Evolutionary conservation across 2,113 vertebrate species (phyloP), one percentile per base, ranked within the genome.

Genomic region (Ramphastos sulfuratus): DNA sequence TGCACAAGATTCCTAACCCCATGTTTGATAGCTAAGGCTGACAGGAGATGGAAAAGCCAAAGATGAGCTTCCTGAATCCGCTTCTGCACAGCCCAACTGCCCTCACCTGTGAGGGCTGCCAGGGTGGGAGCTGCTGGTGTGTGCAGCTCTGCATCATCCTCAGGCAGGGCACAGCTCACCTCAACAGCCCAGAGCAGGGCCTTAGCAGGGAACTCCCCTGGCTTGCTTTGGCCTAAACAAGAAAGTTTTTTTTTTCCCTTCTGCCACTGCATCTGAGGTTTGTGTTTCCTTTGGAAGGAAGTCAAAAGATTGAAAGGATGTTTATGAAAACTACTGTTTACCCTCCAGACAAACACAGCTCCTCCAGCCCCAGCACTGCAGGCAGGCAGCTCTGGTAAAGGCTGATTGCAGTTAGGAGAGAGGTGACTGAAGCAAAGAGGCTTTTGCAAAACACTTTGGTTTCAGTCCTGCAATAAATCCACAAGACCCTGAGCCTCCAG

Each of bases 221-320:
- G 14, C 12, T 50, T 69, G 54, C 35, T 78, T 11, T 18, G 14
- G 65, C 56, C 87, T 37, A 7, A 82, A 50, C 9, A 81, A 58
- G 12, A 55, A 11, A 4, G 3, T n/a, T 23, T 72, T 35, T 61
- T 37, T 30, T 23, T 33, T 35, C 14, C 0, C 9, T 80, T 63
- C 74, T 82, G 17, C 37, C 21, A 28, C 46, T 37, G 67, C 52
- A 37, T 69, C 59, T 67, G 52, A 82, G 73, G 75, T 39, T 85
- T 74, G 31, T 12, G 13, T 55, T 88, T 91, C 85, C 80, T 78
- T 69, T 66, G 73, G 70, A 91, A 90, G 89, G 89, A 91, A 91
- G 82, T 81, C 72, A 83, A 80, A 80, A 54, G 72, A 39, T 39
- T 50, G 58, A 87, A 82, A 93, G 87, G 82, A 96, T 95, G 87